These are phyloP conservation scores for Halisarca cf. caerulea DNA, from an alignment of 37 sponge, comb jelly and placozoan genomes.

Conservation along the genomic window DNA sequence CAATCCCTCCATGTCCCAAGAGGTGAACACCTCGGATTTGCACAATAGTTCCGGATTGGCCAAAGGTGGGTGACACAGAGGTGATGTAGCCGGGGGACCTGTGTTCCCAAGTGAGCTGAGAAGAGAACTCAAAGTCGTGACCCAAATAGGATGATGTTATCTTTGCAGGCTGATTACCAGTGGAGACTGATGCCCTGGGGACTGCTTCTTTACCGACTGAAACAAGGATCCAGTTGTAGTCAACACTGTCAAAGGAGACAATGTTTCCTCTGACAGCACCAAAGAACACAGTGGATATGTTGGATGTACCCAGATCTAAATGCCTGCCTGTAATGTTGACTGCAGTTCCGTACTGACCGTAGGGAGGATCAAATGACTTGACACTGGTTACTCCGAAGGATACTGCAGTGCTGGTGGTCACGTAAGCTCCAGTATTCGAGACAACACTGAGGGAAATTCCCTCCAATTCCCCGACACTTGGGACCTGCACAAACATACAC, in stretches of 20 bases:
- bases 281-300: conserved; percentile 34
- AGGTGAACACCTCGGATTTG: conserved; percentile 44
- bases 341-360: conserved; percentile 66
- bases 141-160: neutral
- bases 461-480: neutral
- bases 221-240: neutral
- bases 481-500: conserved; percentile 44
- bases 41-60: conserved; percentile 64
- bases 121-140: neutral
- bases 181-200: neutral
- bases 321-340: conserved; percentile 62
- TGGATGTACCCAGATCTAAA: conserved; percentile 12
- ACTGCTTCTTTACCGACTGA: neutral
- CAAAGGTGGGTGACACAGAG: conserved; percentile 34
- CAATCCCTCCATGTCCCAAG: conserved; percentile 46
- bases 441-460: conserved; percentile 18
- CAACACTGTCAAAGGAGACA: neutral
- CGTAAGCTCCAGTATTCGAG: conserved; percentile 58
- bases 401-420: neutral
- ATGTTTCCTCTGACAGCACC: conserved; percentile 39
- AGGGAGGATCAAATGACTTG: conserved; percentile 28
- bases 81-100: conserved; percentile 42
- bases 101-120: conserved; percentile 36
- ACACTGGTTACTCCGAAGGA: conserved; percentile 45
- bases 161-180: neutral